These are phyloP conservation scores for Carettochelys insculpta DNA, from an alignment of 2,113 vertebrate genomes.

Conservation along the genomic window DNA sequence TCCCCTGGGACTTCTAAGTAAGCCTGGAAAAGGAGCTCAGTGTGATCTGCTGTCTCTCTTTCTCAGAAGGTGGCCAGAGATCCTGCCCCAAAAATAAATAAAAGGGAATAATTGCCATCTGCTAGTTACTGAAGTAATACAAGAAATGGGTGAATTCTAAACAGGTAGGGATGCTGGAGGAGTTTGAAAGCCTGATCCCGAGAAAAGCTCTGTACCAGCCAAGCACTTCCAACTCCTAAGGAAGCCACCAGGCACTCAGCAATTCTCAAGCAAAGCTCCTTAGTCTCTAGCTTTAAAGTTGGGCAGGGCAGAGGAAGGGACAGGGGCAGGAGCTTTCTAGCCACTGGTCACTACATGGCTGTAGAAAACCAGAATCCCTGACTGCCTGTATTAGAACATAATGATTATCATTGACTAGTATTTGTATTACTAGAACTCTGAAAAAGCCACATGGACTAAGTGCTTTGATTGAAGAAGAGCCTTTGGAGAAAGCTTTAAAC, in stretches of 20 bases:
- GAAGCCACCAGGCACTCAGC: not conserved
- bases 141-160: not conserved
- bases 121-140: not conserved
- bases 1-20: not conserved
- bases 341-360: not conserved
- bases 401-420: not conserved
- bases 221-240: fast-evolving
- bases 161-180: not conserved
- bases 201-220: not conserved
- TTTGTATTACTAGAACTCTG: not conserved
- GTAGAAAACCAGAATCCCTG: not conserved
- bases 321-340: not conserved
- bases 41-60: not conserved
- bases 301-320: not conserved
- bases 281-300: not conserved
- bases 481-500: not conserved
- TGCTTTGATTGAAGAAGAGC: not conserved
- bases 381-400: not conserved
- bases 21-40: not conserved
- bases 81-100: not conserved
- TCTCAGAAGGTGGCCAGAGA: not conserved
- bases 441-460: not conserved
- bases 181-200: not conserved
- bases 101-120: not conserved
- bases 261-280: not conserved